Evolutionary conservation across 2,888 invertebrate species (phyloP).

Genomic region (Mechanitis mazaeus): DNA sequence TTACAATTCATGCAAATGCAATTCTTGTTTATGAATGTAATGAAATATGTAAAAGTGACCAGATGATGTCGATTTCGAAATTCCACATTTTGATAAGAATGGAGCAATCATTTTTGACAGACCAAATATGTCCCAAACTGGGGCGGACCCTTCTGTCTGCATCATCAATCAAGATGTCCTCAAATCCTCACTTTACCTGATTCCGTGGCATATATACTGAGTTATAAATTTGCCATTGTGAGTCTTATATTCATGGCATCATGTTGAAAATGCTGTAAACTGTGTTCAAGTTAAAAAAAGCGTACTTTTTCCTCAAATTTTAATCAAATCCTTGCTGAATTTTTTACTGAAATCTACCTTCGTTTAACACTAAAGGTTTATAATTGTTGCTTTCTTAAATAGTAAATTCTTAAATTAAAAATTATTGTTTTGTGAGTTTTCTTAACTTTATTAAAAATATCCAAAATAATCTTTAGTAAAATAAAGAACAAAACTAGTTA

Average conservation of each 20-base stretch:
- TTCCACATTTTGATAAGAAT: background rate
- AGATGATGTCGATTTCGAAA: background rate
- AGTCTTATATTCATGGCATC: slow-evolving; percentile 10
- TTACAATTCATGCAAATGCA: background rate
- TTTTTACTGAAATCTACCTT: no score
- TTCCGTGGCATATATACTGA: slow-evolving; percentile 11
- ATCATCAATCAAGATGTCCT: slow-evolving; percentile 46
- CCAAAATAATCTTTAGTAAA: no score
- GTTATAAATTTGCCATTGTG: slow-evolving; percentile 3
- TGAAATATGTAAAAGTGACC: slow-evolving; percentile 2
- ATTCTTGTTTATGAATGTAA: background rate
- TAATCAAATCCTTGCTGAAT: no score
- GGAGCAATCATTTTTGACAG: background rate
- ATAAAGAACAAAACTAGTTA: no score
- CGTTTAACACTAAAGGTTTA: no score
- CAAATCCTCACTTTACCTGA: slow-evolving; percentile 41
- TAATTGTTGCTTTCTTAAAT: no score
- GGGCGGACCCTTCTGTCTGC: slow-evolving; percentile 18
- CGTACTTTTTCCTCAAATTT: no score
- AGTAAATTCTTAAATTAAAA: no score
- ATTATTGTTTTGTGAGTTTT: no score
- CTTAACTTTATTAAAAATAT: no score
- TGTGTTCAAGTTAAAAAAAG: no score
- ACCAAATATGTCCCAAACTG: background rate
- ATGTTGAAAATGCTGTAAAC: slow-evolving; percentile 10